These are phyloP conservation scores for Cyrtodaria siliqua DNA, from an alignment of 2,888 invertebrate genomes.

Conservation along the genomic window DNA sequence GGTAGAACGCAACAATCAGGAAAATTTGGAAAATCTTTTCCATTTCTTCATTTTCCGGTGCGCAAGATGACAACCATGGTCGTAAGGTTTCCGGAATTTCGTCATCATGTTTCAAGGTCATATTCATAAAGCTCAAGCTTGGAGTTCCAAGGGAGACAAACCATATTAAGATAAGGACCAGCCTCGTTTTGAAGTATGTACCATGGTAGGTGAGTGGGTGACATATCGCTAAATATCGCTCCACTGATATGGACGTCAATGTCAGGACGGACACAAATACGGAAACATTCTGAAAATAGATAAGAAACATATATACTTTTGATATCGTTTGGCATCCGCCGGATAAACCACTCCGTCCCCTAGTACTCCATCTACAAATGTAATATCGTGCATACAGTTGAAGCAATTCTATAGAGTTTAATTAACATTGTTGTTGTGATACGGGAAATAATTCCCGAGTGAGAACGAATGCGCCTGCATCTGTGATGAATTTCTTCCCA, in stretches of 20 bases:
- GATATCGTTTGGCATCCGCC: too few species aligned
- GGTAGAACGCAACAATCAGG: conserved; percentile 74
- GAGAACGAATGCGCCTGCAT: too few species aligned
- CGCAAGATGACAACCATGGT: conserved; percentile 49
- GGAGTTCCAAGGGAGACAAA: conserved; percentile 88
- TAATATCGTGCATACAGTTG: too few species aligned
- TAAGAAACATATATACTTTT: too few species aligned
- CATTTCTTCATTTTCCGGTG: conserved; percentile 31
- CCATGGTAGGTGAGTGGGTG: conserved; percentile 95
- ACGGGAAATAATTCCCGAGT: too few species aligned
- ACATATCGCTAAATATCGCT: conserved; percentile 98
- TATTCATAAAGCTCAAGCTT: conserved; percentile 74
- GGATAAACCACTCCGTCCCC: too few species aligned
- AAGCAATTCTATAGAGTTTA: too few species aligned
- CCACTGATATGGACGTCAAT: conserved; percentile 96
- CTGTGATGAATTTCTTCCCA: too few species aligned
- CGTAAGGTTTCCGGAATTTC: conserved; percentile 33
- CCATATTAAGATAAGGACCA: conserved; percentile 94
- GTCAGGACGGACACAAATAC: conserved; percentile 97
- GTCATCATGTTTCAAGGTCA: conserved; percentile 37
- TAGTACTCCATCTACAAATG: too few species aligned
- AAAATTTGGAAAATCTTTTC: conserved; percentile 76
- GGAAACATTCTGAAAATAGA: conserved; percentile 95
- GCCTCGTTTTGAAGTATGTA: conserved; percentile 93
- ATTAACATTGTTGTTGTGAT: too few species aligned